Conservation (phyloP, 2,113 vertebrate species). For the Columba janthina region DNA sequence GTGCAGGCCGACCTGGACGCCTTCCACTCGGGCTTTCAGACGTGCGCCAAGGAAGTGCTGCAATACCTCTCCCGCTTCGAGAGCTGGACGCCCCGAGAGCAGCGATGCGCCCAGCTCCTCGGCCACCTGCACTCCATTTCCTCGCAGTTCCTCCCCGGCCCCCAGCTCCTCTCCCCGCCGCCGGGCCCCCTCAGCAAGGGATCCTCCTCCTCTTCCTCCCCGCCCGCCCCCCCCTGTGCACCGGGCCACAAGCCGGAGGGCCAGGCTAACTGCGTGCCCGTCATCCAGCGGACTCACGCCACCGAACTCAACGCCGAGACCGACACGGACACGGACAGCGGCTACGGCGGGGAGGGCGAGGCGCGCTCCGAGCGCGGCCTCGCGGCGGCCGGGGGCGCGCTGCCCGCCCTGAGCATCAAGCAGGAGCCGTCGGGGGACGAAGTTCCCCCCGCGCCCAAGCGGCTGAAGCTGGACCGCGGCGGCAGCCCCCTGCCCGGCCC, state of each 20-base stretch:
- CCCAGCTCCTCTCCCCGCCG: constrained; percentile 77
- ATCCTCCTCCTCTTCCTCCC: constrained; percentile 30
- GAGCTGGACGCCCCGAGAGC: constrained; percentile 90
- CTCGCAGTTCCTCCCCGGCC: constrained; percentile 81
- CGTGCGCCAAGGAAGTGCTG: constrained; percentile 94
- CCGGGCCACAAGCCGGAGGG: constrained; percentile 78
- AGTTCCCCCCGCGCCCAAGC: constrained; percentile 78
- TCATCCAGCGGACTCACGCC: constrained; percentile 93
- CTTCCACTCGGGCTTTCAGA: constrained; percentile 95
- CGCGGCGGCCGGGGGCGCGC: not conserved
- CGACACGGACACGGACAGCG: constrained; percentile 97
- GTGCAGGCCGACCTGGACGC: constrained; percentile 89
- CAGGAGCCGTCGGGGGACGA: constrained; percentile 87
- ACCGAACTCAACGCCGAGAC: constrained; percentile 85
- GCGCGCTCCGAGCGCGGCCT: constrained; percentile 67
- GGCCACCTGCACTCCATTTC: constrained; percentile 89
- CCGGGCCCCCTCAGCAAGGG: constrained; percentile 62
- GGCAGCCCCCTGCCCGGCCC: no score
- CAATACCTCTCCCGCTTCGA: constrained; percentile 91
- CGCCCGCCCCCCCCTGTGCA: not conserved
- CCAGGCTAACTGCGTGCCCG: constrained; percentile 91
- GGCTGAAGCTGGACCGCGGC: constrained; percentile 74
- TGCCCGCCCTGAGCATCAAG: constrained; percentile 74
- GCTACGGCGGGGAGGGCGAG: constrained; percentile 91
- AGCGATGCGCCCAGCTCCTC: constrained; percentile 89